Percentiles rank a stretch among this genome's conserved stretches.
phyloP scores from a whole-genome alignment of 2,797 vertebrate genomes.

The Crypturellus tataupa region DNA sequence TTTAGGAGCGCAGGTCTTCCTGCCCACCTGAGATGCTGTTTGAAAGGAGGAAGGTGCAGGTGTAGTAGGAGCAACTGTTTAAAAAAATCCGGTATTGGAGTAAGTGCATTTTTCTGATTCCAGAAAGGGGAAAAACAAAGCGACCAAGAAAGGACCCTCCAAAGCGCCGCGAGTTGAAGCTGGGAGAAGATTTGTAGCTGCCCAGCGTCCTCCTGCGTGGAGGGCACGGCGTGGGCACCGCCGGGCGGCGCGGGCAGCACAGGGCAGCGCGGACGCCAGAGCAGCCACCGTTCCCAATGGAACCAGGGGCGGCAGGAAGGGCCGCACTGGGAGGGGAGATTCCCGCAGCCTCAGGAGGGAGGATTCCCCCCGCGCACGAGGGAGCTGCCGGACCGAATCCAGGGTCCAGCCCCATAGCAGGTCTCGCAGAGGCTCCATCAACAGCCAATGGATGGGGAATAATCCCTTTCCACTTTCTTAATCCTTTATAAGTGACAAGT shows the following conservation, averaged over 20 bases:
- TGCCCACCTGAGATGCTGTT: neutral
- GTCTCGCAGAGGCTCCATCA: neutral
- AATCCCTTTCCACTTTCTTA: neutral
- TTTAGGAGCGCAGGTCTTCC: neutral
- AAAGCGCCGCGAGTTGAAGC: neutral
- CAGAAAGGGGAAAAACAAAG: neutral
- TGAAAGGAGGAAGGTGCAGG: neutral
- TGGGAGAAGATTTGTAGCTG: neutral
- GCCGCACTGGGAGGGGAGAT: too few relatives aligned
- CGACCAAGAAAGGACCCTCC: neutral
- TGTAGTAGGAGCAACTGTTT: neutral
- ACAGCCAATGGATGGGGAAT: neutral
- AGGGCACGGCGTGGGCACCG: neutral
- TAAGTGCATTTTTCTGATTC: neutral
- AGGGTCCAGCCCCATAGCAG: accelerated
- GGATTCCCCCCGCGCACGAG: too few relatives aligned
- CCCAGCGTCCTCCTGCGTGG: neutral
- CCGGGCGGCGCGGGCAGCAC: too few relatives aligned
- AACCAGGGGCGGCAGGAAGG: too few relatives aligned
- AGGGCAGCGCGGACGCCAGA: too few relatives aligned
- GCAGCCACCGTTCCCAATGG: too few relatives aligned
- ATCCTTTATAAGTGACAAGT: neutral
- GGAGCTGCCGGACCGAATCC: neutral
- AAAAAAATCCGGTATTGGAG: neutral
- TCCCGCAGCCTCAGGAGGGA: too few relatives aligned